Conservation (phyloP, 2,113 vertebrate species). For the Morphnarchus princeps region DNA sequence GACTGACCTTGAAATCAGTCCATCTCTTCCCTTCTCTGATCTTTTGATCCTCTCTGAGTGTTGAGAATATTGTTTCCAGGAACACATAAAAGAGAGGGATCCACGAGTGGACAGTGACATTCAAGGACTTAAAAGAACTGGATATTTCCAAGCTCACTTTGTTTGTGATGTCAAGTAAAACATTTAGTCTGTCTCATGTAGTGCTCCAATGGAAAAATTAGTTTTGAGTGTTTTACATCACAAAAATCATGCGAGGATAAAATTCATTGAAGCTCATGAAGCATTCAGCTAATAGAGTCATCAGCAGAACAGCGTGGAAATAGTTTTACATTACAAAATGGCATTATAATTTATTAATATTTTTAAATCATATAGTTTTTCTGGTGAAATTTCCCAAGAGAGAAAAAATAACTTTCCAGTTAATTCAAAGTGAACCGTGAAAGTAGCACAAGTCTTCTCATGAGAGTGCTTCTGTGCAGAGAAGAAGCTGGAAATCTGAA, state of each 20-base stretch:
- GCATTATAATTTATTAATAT: not conserved
- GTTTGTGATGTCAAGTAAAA: not conserved
- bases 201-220: not conserved
- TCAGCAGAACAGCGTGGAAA: not conserved
- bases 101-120: not conserved
- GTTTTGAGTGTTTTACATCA: not conserved
- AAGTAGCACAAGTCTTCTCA: not conserved
- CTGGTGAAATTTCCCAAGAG: not conserved
- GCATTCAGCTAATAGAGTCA: not conserved
- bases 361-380: not conserved
- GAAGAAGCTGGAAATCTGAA: not conserved
- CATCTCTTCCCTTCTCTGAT: not conserved
- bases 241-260: not conserved
- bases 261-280: not conserved
- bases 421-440: not conserved
- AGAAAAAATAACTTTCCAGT: not conserved
- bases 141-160: not conserved
- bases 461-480: not conserved
- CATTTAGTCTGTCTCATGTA: not conserved
- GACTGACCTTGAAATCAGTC: not conserved
- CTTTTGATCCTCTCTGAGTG: not conserved
- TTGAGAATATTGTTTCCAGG: not conserved
- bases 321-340: not conserved
- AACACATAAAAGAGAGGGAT: not conserved
- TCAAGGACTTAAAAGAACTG: not conserved